Evolutionary conservation across 2,797 vertebrate genomes (phyloP), one percentile per base, ranked within the genome.

Genomic region (Florisuga fusca): DNA sequence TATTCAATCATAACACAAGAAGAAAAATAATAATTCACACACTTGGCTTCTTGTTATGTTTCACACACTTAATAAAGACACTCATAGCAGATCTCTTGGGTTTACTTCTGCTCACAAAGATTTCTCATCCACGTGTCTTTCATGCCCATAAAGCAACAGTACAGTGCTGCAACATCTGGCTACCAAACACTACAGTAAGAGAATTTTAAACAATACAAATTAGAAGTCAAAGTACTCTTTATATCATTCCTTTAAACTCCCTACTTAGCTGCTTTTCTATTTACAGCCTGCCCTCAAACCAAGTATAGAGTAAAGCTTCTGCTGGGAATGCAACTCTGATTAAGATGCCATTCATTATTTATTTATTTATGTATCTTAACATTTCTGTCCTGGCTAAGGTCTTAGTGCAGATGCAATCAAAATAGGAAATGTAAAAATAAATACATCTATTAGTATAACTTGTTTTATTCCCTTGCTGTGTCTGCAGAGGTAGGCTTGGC

Each of bases 341-440:
- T 85, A 85, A 74, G 29, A 89, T 33, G 21, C 15, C 63, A 76
- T 57, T 89, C 3, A 18, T 75, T 54, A 48, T 91, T 61, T 12
- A 26, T 58, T 84, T 64, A 36, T 54, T 58, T 79, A 31, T 72
- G 66, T 89, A 45, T 51, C 79, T 85, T 22, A 92, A 61, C 57
- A 87, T 82, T 84, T 90, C 75, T 72, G 34, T 61, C 31, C 64
- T 87, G 92, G 78, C 43, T 62, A 27, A 83, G 71, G 21, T 71
- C 46, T 27, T 77, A 89, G 36, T 26, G 73, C 64, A 89, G 36
- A 83, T 62, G 61, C 72, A 92, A 77, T 74, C 34, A 68, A 77
- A 95, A 77, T 31, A 31, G 84, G 61, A 85, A 21, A 89, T 73
- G 48, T 45, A 74, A 94, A 92, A 87, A 78, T 48, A 82, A 93